phyloP scores from a whole-genome alignment of 2,888 invertebrate species.

The Tenodera sinensis region DNA sequence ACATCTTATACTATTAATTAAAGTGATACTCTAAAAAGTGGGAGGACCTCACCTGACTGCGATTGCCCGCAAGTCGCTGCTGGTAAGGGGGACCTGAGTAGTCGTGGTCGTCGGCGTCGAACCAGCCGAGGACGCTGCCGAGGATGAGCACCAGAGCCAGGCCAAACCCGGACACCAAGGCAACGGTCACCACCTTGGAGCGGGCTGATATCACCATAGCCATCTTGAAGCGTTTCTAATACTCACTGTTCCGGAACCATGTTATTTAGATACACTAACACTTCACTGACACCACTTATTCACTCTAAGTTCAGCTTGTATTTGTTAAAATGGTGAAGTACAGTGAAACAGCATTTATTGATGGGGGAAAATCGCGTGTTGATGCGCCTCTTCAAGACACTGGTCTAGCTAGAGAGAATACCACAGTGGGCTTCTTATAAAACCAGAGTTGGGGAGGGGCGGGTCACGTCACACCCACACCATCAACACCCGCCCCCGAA shows the following conservation, averaged over 20 bases:
- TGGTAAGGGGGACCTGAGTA: conserved; percentile 25
- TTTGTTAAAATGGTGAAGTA: not conserved
- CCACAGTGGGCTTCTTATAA: not conserved
- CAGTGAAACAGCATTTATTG: not conserved
- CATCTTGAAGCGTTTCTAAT: conserved; percentile 43
- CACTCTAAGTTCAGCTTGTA: not conserved
- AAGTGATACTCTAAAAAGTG: not conserved
- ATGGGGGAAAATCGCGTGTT: not conserved
- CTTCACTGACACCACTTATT: not conserved
- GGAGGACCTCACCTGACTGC: conserved; percentile 17
- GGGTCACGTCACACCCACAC: not conserved
- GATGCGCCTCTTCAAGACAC: not conserved
- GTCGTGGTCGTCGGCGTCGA: conserved; percentile 41
- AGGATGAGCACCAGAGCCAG: conserved; percentile 39
- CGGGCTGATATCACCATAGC: conserved; percentile 65
- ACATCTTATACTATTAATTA: no score
- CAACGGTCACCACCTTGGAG: conserved; percentile 57
- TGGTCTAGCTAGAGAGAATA: not conserved
- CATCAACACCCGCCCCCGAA: not conserved
- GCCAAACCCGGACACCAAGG: conserved; percentile 46
- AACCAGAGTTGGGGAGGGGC: not conserved
- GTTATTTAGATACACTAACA: not conserved
- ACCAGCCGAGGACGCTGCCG: conserved; percentile 55
- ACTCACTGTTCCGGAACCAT: not conserved
- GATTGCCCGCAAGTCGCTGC: conserved; percentile 22